Conservation (phyloP, 2,113 vertebrate species). For the Mellivora capensis region DNA sequence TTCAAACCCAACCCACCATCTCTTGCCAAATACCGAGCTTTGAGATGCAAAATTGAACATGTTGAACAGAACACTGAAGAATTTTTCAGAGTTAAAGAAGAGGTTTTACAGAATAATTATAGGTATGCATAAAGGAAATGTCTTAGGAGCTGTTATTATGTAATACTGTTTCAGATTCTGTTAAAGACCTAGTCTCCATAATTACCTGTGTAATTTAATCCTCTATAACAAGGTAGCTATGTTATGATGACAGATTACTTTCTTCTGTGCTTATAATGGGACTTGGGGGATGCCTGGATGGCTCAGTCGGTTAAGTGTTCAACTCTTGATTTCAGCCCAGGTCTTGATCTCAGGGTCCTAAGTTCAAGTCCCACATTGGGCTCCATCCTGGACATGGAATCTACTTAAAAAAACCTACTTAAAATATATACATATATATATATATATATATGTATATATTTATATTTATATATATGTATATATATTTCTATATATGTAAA, state of each 20-base stretch:
- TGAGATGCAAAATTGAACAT: slow-evolving; percentile 87
- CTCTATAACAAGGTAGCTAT: not conserved
- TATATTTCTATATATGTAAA: too few species aligned
- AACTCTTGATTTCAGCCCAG: not conserved
- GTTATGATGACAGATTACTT: not conserved
- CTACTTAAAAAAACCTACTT: not conserved
- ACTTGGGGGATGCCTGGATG: not conserved
- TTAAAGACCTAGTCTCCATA: not conserved
- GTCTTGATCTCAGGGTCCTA: not conserved
- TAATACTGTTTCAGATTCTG: not conserved
- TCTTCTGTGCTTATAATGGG: not conserved
- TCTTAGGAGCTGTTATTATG: not conserved
- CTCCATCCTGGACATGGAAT: not conserved
- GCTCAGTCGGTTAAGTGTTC: not conserved
- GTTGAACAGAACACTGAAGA: slow-evolving; percentile 79
- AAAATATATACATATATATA: too few species aligned
- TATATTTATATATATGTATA: too few species aligned
- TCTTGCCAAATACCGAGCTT: slow-evolving; percentile 88
- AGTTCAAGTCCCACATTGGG: not conserved
- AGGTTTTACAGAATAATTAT: slow-evolving; percentile 66
- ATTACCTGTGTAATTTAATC: not conserved
- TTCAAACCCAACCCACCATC: slow-evolving; percentile 77
- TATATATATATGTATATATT: too few species aligned
- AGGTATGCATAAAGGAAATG: slow-evolving; percentile 62
- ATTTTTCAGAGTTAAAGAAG: slow-evolving; percentile 79